Evolutionary conservation across 2,113 vertebrate genomes (phyloP).

Genomic region (Galemys pyrenaicus): DNA sequence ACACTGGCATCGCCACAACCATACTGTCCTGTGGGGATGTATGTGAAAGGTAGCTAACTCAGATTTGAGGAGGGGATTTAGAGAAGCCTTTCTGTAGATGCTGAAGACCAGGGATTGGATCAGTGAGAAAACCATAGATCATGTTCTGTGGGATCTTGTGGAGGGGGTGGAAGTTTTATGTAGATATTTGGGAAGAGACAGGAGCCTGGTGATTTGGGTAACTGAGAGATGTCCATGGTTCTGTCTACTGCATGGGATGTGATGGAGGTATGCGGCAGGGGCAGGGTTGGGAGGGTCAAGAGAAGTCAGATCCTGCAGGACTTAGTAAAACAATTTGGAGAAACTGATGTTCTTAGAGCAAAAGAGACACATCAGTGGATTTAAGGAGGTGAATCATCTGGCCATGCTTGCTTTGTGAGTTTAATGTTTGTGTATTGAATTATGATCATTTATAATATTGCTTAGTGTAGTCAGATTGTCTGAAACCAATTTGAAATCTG

Average conservation of each 20-base stretch:
- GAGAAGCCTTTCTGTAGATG: not conserved
- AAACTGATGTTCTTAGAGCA: not conserved
- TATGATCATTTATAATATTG: not conserved
- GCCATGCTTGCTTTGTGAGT: not conserved
- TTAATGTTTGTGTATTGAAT: not conserved
- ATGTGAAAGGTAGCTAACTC: not conserved
- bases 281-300: not conserved
- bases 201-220: not conserved
- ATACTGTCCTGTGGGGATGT: not conserved
- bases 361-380: not conserved
- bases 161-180: not conserved
- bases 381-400: not conserved
- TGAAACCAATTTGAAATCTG: not conserved
- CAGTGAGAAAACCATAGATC: not conserved
- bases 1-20: rapidly evolving
- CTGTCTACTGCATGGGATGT: not conserved
- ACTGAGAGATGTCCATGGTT: not conserved
- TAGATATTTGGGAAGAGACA: not conserved
- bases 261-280: not conserved
- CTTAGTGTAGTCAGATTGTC: not conserved
- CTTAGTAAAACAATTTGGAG: not conserved
- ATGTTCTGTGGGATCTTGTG: not conserved
- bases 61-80: not conserved
- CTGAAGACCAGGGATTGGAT: not conserved
- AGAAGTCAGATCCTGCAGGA: not conserved